phyloP scores from a whole-genome alignment of 2,797 vertebrate species.

The Macropodus opercularis region DNA sequence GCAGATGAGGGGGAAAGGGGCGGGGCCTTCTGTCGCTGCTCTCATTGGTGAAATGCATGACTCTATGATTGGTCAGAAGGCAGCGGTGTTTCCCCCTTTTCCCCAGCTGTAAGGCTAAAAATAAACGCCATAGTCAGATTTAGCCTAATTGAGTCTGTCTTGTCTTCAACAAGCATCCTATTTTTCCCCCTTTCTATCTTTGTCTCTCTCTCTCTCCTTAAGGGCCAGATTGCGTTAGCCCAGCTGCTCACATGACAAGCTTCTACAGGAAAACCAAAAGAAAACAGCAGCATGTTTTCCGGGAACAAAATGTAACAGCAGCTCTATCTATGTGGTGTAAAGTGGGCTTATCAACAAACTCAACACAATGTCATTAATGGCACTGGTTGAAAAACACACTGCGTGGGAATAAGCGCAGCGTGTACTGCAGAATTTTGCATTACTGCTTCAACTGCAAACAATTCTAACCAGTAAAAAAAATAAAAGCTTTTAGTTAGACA shows the following conservation, averaged over 20 bases:
- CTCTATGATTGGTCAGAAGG: slow-evolving; percentile 66
- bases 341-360: slow-evolving; percentile 38
- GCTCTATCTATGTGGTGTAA: slow-evolving; percentile 12
- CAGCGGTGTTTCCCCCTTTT: slow-evolving; percentile 58
- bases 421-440: slow-evolving; percentile 9
- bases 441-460: slow-evolving; percentile 1
- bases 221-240: slow-evolving; percentile 34
- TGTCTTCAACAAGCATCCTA: slow-evolving; percentile 40
- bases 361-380: slow-evolving; percentile 22
- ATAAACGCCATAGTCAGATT: slow-evolving; percentile 67
- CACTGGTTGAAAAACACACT: slow-evolving; percentile 20
- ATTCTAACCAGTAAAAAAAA: slow-evolving; percentile 18
- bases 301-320: slow-evolving; percentile 41
- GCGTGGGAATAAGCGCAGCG: slow-evolving; percentile 27
- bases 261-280: slow-evolving; percentile 21
- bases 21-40: slow-evolving; percentile 25
- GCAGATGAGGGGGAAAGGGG: slow-evolving; percentile 16
- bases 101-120: slow-evolving; percentile 68
- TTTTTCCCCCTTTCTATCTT: slow-evolving; percentile 20
- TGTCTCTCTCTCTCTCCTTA: not conserved
- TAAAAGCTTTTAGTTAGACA: slow-evolving; percentile 14
- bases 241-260: slow-evolving; percentile 18
- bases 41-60: slow-evolving; percentile 58
- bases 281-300: slow-evolving; percentile 34
- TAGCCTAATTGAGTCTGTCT: slow-evolving; percentile 58